Evolutionary conservation across 2,797 vertebrate species (phyloP).

Genomic region (Pogonophryne albipinna): DNA sequence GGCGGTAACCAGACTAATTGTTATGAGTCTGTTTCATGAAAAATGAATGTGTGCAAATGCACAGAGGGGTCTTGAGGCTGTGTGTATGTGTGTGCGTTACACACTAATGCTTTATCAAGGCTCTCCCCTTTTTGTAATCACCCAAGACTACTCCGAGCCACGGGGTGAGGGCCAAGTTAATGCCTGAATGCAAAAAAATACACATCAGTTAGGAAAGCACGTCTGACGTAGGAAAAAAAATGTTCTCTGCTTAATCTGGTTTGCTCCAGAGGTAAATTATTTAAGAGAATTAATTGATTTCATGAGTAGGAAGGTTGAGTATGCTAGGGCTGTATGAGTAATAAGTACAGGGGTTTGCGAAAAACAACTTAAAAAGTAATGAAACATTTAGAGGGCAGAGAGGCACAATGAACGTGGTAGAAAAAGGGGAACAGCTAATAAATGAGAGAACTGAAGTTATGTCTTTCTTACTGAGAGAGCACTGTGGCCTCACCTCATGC

Average conservation of each 20-base stretch:
- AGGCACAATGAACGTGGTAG: conserved; percentile 76
- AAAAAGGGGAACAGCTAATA: conserved; percentile 79
- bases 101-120: conserved; percentile 86
- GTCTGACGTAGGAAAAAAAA: conserved; percentile 78
- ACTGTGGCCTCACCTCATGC: conserved; percentile 60
- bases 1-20: conserved; percentile 88
- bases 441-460: conserved; percentile 77
- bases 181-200: conserved; percentile 70
- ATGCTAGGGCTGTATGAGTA: conserved; percentile 84
- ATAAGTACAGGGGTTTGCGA: conserved; percentile 83
- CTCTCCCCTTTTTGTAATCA: conserved; percentile 85
- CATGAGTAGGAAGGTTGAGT: conserved; percentile 85
- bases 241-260: conserved; percentile 83
- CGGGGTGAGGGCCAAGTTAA: conserved; percentile 78
- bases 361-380: conserved; percentile 89
- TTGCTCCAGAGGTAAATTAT: conserved; percentile 87
- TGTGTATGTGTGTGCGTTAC: conserved; percentile 59
- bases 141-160: conserved; percentile 80
- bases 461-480: conserved; percentile 74
- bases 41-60: conserved; percentile 88
- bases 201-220: conserved; percentile 76
- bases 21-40: conserved; percentile 88
- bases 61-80: conserved; percentile 80
- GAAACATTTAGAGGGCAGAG: conserved; percentile 87
- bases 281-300: conserved; percentile 90